Evolutionary conservation across 2,797 vertebrate genomes (phyloP), one percentile per base, ranked within the genome.

Genomic region (Cyclopterus lumpus): DNA sequence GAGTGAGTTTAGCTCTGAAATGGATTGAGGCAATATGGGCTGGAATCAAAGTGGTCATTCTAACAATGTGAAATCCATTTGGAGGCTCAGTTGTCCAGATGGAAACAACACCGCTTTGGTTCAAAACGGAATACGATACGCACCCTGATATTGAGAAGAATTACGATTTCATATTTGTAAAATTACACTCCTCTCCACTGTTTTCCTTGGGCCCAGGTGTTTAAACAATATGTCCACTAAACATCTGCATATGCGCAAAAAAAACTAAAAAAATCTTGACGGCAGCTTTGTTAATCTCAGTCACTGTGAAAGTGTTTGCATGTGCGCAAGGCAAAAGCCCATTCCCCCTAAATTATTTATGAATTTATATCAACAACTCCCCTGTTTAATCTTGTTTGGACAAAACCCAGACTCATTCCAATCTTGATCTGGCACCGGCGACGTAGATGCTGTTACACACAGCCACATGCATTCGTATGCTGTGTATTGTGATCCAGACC

Each of bases 61-160:
- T 86, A 77, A 87, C 84, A 88, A 90, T 84, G 86, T 60, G 73
- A 83, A 90, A 89, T 82, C 88, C 81, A 87, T 88, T 88, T 84
- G 79, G 75, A 81, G 69, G 75, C 90, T 71, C 28, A 3, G 73
- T 73, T 75, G 86, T 80, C 71, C 81, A 83, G 83, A 87, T 81
- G 77, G 85, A 86, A 32, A 82, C 82, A 75, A 75, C 72, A 28
- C 64, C 44, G 75, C 61, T 73, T 73, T 36, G 67, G 36, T 70
- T 79, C 55, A 59, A 82, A 91, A 78, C 69, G 49, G 51, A 83
- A 76, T 11, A 82, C 59, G 55, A 67, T 34, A 53, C 42, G 69
- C 79, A 71, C 61, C 38, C 59, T 80, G 42, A 32, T 20, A 71
- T 65, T 32, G 49, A 83, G 26, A 32, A 82, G 22, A 38, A 57